Conservation (phyloP, 2,888 invertebrate species). For the Dysmachus trigonus region DNA sequence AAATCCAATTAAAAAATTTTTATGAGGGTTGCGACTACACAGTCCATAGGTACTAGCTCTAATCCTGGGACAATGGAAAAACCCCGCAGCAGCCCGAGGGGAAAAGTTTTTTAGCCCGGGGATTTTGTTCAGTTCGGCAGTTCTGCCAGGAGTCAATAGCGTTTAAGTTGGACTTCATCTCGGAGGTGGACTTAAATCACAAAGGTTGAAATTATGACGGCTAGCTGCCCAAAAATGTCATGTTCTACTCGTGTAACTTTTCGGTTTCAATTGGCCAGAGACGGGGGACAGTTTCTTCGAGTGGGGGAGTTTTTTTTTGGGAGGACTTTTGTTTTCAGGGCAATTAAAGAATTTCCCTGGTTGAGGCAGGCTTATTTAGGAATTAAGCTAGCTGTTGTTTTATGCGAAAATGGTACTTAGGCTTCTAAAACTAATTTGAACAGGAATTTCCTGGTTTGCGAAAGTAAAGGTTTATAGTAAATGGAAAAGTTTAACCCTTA, state of each 20-base stretch:
- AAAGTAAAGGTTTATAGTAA: too few relatives aligned
- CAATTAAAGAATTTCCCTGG: background rate
- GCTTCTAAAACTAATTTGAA: background rate
- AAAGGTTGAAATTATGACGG: background rate
- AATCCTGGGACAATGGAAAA: slow-evolving; percentile 39
- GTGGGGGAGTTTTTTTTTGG: background rate
- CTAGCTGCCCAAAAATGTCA: background rate
- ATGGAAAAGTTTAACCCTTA: too few relatives aligned
- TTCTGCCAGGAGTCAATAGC: slow-evolving; percentile 34
- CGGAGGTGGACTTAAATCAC: background rate
- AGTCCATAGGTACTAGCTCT: slow-evolving; percentile 33
- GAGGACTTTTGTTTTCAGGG: background rate
- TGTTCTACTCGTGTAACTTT: background rate
- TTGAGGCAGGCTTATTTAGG: background rate
- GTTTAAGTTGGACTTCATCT: background rate
- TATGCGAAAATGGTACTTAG: background rate
- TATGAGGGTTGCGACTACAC: slow-evolving; percentile 43
- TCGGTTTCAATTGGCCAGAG: background rate
- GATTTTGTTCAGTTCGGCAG: slow-evolving; percentile 29
- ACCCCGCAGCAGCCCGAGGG: background rate
- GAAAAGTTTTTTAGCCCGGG: slow-evolving; percentile 5
- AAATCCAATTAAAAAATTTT: slow-evolving; percentile 48
- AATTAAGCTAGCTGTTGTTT: background rate
- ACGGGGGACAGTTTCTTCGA: background rate
- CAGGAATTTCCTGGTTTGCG: too few relatives aligned